These are phyloP conservation scores for Astropecten irregularis DNA, from an alignment of 53 echinoderm and acorn worm species.

Conservation along the genomic window DNA sequence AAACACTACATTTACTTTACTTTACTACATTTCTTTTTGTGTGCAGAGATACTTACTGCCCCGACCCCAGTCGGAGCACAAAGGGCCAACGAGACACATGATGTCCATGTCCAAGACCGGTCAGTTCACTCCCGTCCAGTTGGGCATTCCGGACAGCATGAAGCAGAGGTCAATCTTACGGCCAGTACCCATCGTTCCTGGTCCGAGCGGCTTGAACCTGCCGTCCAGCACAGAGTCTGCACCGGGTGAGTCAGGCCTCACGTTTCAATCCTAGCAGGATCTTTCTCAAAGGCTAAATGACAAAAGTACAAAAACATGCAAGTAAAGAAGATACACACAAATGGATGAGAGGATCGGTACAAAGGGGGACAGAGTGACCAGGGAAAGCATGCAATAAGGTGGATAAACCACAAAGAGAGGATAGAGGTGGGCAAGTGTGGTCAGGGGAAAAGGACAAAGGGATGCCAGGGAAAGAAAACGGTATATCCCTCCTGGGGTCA, in stretches of 20 bases:
- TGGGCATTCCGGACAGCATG: conserved; percentile 48
- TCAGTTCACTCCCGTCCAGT: conserved; percentile 69
- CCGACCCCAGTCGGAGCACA: conserved; percentile 63
- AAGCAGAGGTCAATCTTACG: conserved; percentile 13
- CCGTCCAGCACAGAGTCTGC: neutral
- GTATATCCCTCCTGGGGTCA: too few relatives aligned
- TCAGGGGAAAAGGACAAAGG: neutral
- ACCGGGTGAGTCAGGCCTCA: conserved; percentile 39
- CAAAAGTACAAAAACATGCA: too few relatives aligned
- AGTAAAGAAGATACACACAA: too few relatives aligned
- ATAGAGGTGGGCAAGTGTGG: too few relatives aligned
- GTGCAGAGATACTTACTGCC: conserved; percentile 76
- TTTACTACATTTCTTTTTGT: too few relatives aligned
- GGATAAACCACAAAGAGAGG: too few relatives aligned
- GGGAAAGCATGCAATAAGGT: too few relatives aligned
- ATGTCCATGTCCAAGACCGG: conserved; percentile 84
- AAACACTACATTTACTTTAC: too few relatives aligned
- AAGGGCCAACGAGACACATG: conserved; percentile 63
- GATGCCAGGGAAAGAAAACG: neutral
- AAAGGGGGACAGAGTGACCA: too few relatives aligned
- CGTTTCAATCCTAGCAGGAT: too few relatives aligned
- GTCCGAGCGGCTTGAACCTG: neutral
- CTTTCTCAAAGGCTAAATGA: too few relatives aligned
- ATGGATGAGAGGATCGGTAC: too few relatives aligned
- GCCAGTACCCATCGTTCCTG: conserved; percentile 35